phyloP scores from a whole-genome alignment of 2,888 invertebrate genomes.

The Netelia virgata region DNA sequence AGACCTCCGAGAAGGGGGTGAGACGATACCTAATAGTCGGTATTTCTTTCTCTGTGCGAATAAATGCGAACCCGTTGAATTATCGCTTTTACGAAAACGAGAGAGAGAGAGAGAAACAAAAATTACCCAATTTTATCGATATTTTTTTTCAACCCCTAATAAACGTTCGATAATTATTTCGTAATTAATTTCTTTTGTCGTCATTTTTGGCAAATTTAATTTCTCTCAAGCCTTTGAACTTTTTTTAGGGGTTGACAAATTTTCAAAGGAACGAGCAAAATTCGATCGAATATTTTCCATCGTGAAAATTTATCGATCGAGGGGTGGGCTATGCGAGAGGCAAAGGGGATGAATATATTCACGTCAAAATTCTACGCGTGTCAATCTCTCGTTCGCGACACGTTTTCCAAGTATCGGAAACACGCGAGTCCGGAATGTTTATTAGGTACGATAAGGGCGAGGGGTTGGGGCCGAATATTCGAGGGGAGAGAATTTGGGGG shows the following conservation, averaged over 20 bases:
- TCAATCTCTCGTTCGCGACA: conserved; percentile 54
- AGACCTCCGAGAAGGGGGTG: conserved; percentile 8
- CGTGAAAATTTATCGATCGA: background rate
- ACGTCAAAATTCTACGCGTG: conserved; percentile 51
- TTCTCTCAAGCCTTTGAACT: background rate
- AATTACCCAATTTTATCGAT: too few relatives aligned
- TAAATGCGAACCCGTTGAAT: conserved; percentile 12
- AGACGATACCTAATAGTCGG: background rate
- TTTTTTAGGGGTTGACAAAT: background rate
- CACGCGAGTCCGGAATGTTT: conserved; percentile 53
- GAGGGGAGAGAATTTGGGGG: conserved; percentile 1
- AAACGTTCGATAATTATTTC: too few relatives aligned
- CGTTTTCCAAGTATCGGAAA: conserved; percentile 54
- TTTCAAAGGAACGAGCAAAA: background rate
- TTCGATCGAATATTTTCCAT: conserved; percentile 5
- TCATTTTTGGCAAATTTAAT: too few relatives aligned
- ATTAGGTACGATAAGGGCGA: conserved; percentile 33
- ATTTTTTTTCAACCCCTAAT: too few relatives aligned
- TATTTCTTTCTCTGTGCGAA: background rate
- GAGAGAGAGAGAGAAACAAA: too few relatives aligned
- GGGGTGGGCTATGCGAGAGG: background rate
- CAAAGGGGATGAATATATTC: conserved; percentile 4
- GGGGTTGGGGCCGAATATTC: conserved; percentile 3
- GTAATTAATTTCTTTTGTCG: too few relatives aligned
- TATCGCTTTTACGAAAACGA: conserved; percentile 34